These are phyloP conservation scores for Zaprionus ornatus DNA, from an alignment of 1,140 invertebrate genomes.

Conservation along the genomic window DNA sequence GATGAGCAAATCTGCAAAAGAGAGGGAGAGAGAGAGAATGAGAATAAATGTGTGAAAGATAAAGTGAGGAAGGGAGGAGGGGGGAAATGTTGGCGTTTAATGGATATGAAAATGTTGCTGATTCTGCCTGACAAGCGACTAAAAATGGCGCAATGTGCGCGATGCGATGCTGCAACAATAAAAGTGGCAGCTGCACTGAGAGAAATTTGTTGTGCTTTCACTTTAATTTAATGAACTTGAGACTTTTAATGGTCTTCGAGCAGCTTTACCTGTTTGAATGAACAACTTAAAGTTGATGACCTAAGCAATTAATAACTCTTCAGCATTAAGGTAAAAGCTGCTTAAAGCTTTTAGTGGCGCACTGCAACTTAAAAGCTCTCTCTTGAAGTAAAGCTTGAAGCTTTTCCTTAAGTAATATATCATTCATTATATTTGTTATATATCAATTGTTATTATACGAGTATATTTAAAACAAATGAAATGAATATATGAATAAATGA, in stretches of 20 bases:
- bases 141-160: constrained; percentile 14
- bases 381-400: no score
- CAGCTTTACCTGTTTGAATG: background rate
- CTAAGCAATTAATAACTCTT: no score
- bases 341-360: background rate
- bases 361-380: no score
- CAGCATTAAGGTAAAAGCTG: background rate
- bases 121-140: constrained; percentile 18
- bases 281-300: background rate
- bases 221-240: no score
- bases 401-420: no score
- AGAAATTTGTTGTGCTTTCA: background rate
- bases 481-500: no score
- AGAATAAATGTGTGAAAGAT: background rate
- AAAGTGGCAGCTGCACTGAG: constrained; percentile 36
- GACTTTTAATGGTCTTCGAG: no score
- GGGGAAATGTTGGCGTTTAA: constrained; percentile 17
- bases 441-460: no score
- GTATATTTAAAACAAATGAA: no score
- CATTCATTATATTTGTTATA: no score
- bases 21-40: background rate
- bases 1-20: constrained; percentile 95
- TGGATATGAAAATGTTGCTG: constrained; percentile 52
- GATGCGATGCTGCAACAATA: constrained; percentile 37
- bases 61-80: background rate